Percentiles rank a stretch among this genome's conserved stretches.
Evolutionary conservation across 2,113 vertebrate species (phyloP).

Genomic region (Hyla sarda): DNA sequence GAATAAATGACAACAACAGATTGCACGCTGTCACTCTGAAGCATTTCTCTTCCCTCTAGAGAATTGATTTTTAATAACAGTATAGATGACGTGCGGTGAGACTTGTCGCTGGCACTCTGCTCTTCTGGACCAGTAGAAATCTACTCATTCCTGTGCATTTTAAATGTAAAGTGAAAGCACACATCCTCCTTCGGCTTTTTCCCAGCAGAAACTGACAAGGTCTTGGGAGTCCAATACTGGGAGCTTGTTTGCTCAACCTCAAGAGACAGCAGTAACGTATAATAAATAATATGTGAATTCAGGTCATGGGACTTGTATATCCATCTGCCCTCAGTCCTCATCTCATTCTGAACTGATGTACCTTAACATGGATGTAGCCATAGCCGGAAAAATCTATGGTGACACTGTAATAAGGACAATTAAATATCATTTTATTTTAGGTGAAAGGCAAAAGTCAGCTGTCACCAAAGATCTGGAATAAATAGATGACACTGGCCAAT

Average conservation of each 20-base stretch:
- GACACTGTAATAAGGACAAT: background rate
- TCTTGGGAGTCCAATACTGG: conserved; percentile 6
- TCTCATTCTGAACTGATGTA: conserved; percentile 13
- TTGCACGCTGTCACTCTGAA: conserved; percentile 69
- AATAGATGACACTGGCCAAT: background rate
- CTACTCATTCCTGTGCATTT: conserved; percentile 66
- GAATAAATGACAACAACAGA: conserved; percentile 76
- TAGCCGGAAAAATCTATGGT: background rate
- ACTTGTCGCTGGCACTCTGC: conserved; percentile 72
- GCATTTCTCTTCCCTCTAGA: conserved; percentile 66
- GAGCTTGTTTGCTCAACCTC: conserved; percentile 34
- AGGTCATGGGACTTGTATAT: conserved; percentile 4
- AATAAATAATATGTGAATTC: conserved; percentile 39
- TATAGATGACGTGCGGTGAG: conserved; percentile 72
- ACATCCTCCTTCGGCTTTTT: conserved; percentile 55
- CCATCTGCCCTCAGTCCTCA: conserved; percentile 26
- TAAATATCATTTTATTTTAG: background rate
- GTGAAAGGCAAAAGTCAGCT: conserved; percentile 6
- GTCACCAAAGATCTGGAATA: background rate
- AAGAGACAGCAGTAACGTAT: conserved; percentile 33
- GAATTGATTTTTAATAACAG: conserved; percentile 80
- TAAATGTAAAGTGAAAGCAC: conserved; percentile 57
- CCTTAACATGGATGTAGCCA: background rate
- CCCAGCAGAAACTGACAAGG: conserved; percentile 25
- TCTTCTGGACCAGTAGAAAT: conserved; percentile 74